phyloP scores from a whole-genome alignment of 1,140 invertebrate genomes.

The Drosophila ogumai region DNA sequence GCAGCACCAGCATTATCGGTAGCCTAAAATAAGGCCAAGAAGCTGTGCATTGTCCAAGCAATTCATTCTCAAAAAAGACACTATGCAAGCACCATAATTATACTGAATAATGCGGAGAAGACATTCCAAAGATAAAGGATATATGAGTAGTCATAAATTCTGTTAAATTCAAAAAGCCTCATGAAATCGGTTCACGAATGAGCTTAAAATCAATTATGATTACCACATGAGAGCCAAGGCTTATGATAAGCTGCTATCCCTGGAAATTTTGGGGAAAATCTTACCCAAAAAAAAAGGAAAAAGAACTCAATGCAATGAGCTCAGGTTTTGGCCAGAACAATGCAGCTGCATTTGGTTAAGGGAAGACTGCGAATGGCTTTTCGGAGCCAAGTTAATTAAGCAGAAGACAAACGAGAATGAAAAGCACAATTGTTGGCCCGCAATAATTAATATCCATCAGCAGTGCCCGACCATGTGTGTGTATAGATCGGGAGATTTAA shows the following conservation, averaged over 20 bases:
- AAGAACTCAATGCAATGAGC: not conserved
- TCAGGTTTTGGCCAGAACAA: slow-evolving; percentile 1
- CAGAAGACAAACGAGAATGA: slow-evolving; percentile 27
- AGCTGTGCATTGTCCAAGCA: slow-evolving; percentile 24
- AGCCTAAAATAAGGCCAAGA: slow-evolving; percentile 33
- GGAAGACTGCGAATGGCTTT: not conserved
- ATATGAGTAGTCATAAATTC: not conserved
- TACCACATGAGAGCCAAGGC: not conserved
- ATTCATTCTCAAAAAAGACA: not conserved
- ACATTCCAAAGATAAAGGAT: not conserved
- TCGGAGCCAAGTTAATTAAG: slow-evolving; percentile 17
- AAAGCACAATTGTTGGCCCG: slow-evolving; percentile 5
- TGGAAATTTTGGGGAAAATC: not conserved
- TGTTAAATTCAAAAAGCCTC: not conserved
- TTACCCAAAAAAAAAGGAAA: not conserved
- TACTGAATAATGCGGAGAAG: slow-evolving; percentile 4
- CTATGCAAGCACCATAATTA: slow-evolving; percentile 16
- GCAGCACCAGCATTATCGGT: not conserved
- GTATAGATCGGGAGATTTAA: slow-evolving; percentile 8
- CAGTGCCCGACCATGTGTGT: not conserved
- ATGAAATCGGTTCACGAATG: not conserved
- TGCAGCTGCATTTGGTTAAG: not conserved
- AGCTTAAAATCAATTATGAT: not conserved
- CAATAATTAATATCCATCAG: slow-evolving; percentile 37
- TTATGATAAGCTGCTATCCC: not conserved